Percentiles rank a stretch among this genome's conserved stretches.
Evolutionary conservation across 2,888 invertebrate species (phyloP).

Genomic region (Watsonalla binaria): DNA sequence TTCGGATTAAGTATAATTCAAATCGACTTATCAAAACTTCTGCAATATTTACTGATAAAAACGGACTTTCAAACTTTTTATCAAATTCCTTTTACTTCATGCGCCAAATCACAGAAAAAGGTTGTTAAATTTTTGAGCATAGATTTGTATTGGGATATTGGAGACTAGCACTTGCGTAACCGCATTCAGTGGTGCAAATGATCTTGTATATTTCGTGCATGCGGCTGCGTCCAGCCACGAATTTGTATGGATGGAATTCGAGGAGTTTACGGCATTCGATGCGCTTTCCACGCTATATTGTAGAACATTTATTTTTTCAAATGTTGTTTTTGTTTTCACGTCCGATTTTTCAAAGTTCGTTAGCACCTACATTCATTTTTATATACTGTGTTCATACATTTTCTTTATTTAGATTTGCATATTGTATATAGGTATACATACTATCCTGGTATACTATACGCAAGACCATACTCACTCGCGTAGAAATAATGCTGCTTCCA

Average conservation of each 20-base stretch:
- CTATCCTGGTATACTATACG: too few species aligned
- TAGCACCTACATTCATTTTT: too few species aligned
- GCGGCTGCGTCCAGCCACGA: constrained; percentile 13
- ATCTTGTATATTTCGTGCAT: constrained; percentile 1
- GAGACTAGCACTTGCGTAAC: constrained; percentile 7
- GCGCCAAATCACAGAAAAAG: not conserved
- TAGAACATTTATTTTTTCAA: not conserved
- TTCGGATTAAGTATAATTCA: constrained; percentile 29
- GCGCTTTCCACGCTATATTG: not conserved
- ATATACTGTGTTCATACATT: too few species aligned
- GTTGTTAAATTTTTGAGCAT: not conserved
- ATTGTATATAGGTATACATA: too few species aligned
- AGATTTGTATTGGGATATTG: constrained; percentile 1
- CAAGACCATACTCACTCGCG: too few species aligned
- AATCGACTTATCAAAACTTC: constrained; percentile 37
- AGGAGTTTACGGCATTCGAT: not conserved
- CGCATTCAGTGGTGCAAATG: constrained; percentile 12
- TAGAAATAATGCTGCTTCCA: too few species aligned
- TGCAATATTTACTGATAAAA: constrained; percentile 13
- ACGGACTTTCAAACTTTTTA: constrained; percentile 5
- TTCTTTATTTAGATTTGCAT: too few species aligned
- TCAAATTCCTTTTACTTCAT: constrained; percentile 6
- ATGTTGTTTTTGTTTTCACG: constrained; percentile 11
- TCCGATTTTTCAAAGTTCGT: not conserved
- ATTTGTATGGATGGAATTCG: constrained; percentile 16